Conservation (phyloP, 2,797 vertebrate species). For the Anniella stebbinsi region DNA sequence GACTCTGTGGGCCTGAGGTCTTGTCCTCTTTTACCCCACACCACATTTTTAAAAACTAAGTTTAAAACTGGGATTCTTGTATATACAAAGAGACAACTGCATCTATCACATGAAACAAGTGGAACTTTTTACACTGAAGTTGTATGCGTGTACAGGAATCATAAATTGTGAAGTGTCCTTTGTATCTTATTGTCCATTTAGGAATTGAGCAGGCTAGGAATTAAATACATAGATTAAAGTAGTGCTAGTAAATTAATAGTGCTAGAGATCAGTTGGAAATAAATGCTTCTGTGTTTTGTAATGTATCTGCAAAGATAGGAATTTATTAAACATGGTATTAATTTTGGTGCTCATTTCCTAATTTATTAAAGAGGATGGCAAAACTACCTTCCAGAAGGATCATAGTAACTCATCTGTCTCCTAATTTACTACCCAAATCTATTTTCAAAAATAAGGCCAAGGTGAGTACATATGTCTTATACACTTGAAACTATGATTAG, state of each 20-base stretch:
- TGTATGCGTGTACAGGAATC: no score
- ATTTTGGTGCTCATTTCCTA: neutral
- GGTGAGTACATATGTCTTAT: neutral
- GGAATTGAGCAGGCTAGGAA: no score
- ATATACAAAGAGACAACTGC: no score
- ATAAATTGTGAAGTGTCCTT: no score
- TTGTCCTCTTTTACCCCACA: no score
- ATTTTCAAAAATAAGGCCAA: constrained; percentile 50
- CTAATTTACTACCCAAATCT: neutral
- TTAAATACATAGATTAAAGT: no score
- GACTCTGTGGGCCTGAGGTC: no score
- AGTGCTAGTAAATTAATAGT: neutral
- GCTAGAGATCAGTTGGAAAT: neutral
- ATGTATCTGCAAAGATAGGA: neutral
- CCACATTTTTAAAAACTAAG: no score
- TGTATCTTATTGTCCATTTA: no score
- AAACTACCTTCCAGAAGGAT: constrained; percentile 26
- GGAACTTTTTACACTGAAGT: no score
- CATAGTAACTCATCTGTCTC: constrained; percentile 29
- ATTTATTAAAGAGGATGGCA: constrained; percentile 27
- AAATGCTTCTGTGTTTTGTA: neutral
- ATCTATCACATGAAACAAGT: no score
- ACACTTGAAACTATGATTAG: neutral
- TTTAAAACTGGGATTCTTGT: no score
- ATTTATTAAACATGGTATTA: neutral